Conservation (phyloP, 2,797 vertebrate genomes). For the Potorous gilbertii region DNA sequence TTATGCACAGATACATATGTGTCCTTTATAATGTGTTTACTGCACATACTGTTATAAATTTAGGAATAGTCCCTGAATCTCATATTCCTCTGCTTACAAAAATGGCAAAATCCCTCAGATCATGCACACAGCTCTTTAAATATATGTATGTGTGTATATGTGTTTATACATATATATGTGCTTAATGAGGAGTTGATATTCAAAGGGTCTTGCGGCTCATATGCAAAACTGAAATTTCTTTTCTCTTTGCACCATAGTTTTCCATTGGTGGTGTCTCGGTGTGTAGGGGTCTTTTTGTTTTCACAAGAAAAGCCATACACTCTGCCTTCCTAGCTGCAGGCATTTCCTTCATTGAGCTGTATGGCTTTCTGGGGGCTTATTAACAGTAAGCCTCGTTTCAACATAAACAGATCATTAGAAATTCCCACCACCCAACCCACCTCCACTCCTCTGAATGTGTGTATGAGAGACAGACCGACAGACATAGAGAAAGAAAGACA, state of each 20-base stretch:
- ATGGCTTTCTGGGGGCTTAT: not conserved
- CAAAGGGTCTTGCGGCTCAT: not conserved
- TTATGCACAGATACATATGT: slow-evolving; percentile 68
- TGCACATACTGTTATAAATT: slow-evolving; percentile 41
- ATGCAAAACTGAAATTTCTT: not conserved
- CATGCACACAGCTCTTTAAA: slow-evolving; percentile 37
- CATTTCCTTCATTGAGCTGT: slow-evolving; percentile 35
- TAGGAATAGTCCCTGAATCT: slow-evolving; percentile 34
- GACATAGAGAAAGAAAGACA: not conserved
- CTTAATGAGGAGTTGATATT: slow-evolving; percentile 1
- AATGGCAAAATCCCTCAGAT: slow-evolving; percentile 46
- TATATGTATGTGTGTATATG: not conserved
- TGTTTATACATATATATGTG: not conserved
- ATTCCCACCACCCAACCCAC: slow-evolving; percentile 62
- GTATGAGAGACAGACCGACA: not conserved
- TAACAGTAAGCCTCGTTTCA: slow-evolving; percentile 52
- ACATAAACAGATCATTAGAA: slow-evolving; percentile 65
- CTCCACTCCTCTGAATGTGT: not conserved
- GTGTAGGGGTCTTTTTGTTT: slow-evolving; percentile 41
- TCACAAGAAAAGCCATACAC: slow-evolving; percentile 36
- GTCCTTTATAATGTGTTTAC: slow-evolving; percentile 70
- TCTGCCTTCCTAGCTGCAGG: slow-evolving; percentile 32
- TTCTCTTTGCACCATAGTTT: not conserved
- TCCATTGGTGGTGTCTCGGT: not conserved
- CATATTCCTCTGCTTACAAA: slow-evolving; percentile 18